phyloP scores from a whole-genome alignment of 2,888 invertebrate species.

The Nasonovia ribisnigri region DNA sequence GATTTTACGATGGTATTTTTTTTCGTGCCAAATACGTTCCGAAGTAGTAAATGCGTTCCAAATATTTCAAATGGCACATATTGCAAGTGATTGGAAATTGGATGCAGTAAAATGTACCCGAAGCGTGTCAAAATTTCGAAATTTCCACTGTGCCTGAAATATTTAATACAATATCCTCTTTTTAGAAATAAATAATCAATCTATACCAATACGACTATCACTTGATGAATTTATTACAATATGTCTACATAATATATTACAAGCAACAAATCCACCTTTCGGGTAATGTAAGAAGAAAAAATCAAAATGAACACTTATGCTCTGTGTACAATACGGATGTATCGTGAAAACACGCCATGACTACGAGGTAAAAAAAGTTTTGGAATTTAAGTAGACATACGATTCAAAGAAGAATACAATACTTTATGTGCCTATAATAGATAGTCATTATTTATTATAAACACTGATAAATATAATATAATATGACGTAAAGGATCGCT shows the following conservation, averaged over 20 bases:
- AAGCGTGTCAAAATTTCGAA: neutral
- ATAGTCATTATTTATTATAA: neutral
- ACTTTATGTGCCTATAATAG: neutral
- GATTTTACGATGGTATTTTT: conserved; percentile 9
- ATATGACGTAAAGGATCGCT: neutral
- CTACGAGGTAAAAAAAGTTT: neutral
- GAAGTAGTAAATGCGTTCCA: neutral
- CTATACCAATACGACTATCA: neutral
- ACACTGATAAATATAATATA: neutral
- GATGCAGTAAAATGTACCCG: neutral
- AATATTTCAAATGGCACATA: neutral
- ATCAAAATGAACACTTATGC: neutral
- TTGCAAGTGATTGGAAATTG: neutral
- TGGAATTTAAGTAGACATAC: neutral
- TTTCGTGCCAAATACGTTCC: neutral
- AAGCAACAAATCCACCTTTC: neutral
- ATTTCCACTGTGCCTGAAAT: neutral
- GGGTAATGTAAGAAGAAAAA: neutral
- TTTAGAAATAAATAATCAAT: neutral
- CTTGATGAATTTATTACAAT: neutral
- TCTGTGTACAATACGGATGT: neutral
- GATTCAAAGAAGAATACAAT: neutral
- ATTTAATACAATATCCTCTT: neutral
- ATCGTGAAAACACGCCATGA: neutral
- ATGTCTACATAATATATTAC: neutral